A percentile compares a stretch with the other conserved stretches of the same genome.
Evolutionary conservation across 2,888 invertebrate genomes (phyloP).

Genomic region (Malachius bipustulatus): DNA sequence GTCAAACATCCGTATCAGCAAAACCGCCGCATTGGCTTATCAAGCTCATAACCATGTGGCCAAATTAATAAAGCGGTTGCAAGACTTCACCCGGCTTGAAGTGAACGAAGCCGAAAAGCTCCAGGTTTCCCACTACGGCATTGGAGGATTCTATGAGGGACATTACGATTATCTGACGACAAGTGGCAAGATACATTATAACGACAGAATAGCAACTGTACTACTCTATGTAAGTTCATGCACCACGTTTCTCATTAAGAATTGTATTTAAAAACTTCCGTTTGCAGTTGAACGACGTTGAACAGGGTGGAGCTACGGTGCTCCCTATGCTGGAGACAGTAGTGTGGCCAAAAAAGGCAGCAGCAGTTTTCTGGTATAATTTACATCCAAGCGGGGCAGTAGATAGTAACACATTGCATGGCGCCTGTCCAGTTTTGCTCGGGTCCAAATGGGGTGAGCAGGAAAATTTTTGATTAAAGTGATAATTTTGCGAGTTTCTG

Average conservation of each 20-base stretch:
- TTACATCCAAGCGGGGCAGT: neutral
- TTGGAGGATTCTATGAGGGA: constrained; percentile 2
- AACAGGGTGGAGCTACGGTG: neutral
- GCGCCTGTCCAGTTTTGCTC: neutral
- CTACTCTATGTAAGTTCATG: neutral
- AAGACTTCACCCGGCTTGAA: too few species aligned
- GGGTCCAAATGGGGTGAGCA: constrained; percentile 5
- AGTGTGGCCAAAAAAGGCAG: neutral
- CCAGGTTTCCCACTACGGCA: neutral
- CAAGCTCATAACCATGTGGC: too few species aligned
- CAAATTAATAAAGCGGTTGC: too few species aligned
- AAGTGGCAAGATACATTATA: neutral
- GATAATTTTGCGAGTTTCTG: too few species aligned
- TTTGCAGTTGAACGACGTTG: neutral
- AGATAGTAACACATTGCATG: neutral
- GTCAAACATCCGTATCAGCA: too few species aligned
- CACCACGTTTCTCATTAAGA: too few species aligned
- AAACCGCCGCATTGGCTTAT: too few species aligned
- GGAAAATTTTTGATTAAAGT: too few species aligned
- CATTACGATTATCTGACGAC: neutral
- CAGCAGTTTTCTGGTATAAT: constrained; percentile 5
- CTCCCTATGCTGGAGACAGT: neutral
- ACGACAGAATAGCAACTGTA: neutral
- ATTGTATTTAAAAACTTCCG: too few species aligned
- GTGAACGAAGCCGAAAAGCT: too few species aligned